Evolutionary conservation across 2,797 vertebrate species (phyloP), one percentile per base, ranked within the genome.

Genomic region (Poeciliopsis paucimaculata): DNA sequence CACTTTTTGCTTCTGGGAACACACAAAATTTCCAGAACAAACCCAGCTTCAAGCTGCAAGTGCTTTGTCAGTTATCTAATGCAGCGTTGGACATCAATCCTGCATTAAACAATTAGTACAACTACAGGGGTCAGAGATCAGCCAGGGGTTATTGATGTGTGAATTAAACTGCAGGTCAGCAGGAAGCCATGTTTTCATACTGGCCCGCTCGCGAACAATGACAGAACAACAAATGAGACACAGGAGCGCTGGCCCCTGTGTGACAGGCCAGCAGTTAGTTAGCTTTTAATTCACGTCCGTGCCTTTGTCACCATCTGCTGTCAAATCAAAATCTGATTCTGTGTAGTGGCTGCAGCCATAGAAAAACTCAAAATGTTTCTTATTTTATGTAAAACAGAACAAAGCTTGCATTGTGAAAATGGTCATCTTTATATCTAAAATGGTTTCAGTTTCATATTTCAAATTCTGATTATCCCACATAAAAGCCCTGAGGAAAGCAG

Each of bases 91-190:
- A 92, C 94, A 96, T 96, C 93, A 93, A 94, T 90, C 91, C 89
- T 68, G 88, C 93, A 96, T 95, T 94, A 94, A 95, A 96, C 94
- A 95, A 95, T 95, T 93, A 96, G 94, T 86, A 89, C 91, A 92
- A 92, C 86, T 66, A 77, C 80, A 91, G 86, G 83, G 95, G 94
- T 95, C 94, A 95, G 90, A 93, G 95, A 93, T 95, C 94, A 94
- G 91, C 87, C 85, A 75, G 79, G 86, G 93, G 91, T 95, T 95
- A 96, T 95, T 93, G 95, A 95, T 92, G 92, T 92, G 89, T 95
- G 93, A 95, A 96, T 96, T 95, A 96, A 96, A 95, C 87, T 93
- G 94, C 93, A 90, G 93, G 94, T 96, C 95, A 96, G 95, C 95
- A 96, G 94, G 94, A 95, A 95, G 93, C 93, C 90, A 93, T 92